Conservation (phyloP, 2,797 vertebrate species). For the Mallotus villosus region DNA sequence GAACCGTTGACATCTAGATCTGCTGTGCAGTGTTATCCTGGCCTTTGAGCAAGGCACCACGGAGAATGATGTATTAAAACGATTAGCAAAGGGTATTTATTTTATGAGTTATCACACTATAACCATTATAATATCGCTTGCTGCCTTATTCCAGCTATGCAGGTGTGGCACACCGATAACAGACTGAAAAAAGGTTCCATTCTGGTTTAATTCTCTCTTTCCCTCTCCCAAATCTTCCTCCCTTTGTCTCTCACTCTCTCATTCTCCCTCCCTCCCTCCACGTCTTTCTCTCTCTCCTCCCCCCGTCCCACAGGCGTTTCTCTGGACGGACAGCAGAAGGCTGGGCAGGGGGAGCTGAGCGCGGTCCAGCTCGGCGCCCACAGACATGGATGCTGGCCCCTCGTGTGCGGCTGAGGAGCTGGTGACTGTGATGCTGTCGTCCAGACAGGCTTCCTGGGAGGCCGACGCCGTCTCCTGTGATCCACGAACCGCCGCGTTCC, state of each 20-base stretch:
- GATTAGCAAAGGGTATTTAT: background rate
- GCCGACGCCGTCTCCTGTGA: background rate
- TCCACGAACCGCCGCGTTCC: background rate
- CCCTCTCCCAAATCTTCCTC: too few relatives aligned
- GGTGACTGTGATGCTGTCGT: background rate
- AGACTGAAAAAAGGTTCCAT: background rate
- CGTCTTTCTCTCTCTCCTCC: background rate
- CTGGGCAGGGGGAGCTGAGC: too few relatives aligned
- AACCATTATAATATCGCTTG: background rate
- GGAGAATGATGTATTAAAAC: background rate
- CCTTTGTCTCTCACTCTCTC: too few relatives aligned
- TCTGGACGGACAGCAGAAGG: background rate
- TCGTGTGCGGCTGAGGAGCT: conserved; percentile 1
- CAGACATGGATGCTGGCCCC: conserved; percentile 9
- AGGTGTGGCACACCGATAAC: background rate
- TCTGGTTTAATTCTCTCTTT: background rate
- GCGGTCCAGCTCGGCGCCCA: background rate
- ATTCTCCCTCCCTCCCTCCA: background rate
- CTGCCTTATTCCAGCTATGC: background rate
- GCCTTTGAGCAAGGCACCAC: too few relatives aligned
- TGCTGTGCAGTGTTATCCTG: too few relatives aligned
- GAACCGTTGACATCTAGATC: too few relatives aligned
- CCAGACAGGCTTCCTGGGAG: background rate
- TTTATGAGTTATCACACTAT: background rate
- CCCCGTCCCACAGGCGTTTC: too few relatives aligned